Evolutionary conservation across 2,797 vertebrate genomes (phyloP), one percentile per base, ranked within the genome.

Genomic region (Acipenser transmontanus): DNA sequence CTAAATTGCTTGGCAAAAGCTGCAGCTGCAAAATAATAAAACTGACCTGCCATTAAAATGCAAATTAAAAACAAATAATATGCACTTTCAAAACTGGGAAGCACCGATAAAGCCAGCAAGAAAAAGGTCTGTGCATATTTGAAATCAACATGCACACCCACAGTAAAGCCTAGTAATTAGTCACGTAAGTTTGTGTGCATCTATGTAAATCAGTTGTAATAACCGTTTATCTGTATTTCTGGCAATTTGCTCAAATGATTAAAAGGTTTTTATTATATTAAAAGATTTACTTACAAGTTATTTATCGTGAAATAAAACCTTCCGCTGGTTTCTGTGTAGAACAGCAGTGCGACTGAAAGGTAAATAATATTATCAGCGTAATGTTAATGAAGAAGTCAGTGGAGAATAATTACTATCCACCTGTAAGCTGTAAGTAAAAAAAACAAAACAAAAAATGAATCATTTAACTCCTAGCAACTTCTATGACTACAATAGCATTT

Each of bases 21-120:
- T 57, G 12, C 9, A 34, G 34, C 34, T 34, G 34, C 8, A 12
- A 52, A 52, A 8, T 11, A 57, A 57, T 13, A 57, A 57, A 57
- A 13, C 12, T 1, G 34, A 7, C 12, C 54, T 57, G 54, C 12
- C 34, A 57, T 13, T 57, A n/a, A 11, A 57, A n/a, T 57, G 12
- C 54, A 57, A 57, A 11, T 57, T 11, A 14, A 57, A 57, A 57
- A 57, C 54, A 12, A n/a, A 57, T 14, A 57, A 57, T 57, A 57
- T 57, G 11, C 54, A 13, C 12, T 11, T n/a, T n/a, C 54, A 7
- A 34, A n/a, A 11, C 54, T 57, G 54, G 7, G 7, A 57, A 57
- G 4, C 12, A 34, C 34, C 34, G 6, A 57, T 13, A 57, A 57
- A 57, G 11, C 14, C 11, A 1, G 54, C 13, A 6, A 57, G 54